phyloP scores from a whole-genome alignment of 1,140 invertebrate genomes.

The Cydia strobilella region DNA sequence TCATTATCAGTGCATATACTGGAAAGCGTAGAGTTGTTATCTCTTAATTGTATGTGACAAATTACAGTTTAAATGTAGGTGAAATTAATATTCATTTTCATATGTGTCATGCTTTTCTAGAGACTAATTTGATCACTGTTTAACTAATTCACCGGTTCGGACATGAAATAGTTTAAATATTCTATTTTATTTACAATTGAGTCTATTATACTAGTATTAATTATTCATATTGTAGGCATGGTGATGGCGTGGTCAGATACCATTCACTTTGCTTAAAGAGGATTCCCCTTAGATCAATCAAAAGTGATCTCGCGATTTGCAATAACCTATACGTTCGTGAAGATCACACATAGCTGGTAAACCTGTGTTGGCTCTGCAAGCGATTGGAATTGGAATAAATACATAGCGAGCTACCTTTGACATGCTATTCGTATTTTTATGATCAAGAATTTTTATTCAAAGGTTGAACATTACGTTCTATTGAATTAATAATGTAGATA shows the following conservation, averaged over 20 bases:
- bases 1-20: background rate
- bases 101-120: slow-evolving; percentile 4
- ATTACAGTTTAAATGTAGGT: background rate
- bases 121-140: background rate
- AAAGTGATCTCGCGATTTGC: too few relatives aligned
- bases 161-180: background rate
- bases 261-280: background rate
- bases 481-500: background rate
- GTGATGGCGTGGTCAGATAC: background rate
- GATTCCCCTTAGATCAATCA: background rate
- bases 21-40: background rate
- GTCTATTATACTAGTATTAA: background rate
- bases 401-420: background rate
- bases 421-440: background rate
- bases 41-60: background rate
- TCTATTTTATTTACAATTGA: slow-evolving; percentile 15
- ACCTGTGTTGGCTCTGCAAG: background rate
- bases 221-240: background rate
- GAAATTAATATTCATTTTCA: background rate
- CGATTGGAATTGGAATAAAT: background rate
- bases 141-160: background rate
- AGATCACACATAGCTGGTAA: too few relatives aligned
- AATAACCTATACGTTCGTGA: too few relatives aligned
- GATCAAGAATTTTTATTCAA: background rate
- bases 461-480: background rate